Conservation (phyloP, 1,140 invertebrate genomes). For the Apis mellifera region DNA sequence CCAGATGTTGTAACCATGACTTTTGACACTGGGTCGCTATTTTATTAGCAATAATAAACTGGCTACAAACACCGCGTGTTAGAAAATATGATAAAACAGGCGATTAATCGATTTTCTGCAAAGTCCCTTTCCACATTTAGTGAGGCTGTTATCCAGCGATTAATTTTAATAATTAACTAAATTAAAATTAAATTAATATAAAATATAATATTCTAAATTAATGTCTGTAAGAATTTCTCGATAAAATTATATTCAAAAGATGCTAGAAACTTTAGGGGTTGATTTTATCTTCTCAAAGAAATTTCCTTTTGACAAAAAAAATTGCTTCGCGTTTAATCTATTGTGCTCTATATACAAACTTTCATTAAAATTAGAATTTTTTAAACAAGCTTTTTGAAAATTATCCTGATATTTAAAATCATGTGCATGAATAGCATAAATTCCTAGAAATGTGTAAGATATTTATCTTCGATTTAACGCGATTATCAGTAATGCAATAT, state of each 20-base stretch:
- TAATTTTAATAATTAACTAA: no score
- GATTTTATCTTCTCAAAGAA: no score
- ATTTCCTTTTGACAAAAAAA: no score
- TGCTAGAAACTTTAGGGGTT: no score
- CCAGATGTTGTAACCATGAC: slow-evolving; percentile 1
- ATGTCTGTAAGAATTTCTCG: no score
- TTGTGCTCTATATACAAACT: no score
- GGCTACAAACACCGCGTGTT: neutral
- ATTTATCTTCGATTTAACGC: neutral
- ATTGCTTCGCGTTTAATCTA: no score
- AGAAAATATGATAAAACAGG: neutral
- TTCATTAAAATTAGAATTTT: no score
- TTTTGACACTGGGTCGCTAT: neutral
- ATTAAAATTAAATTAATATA: no score
- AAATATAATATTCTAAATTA: no score
- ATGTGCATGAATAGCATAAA: neutral
- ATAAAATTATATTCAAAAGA: no score
- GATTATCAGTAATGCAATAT: neutral
- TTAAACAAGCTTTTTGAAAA: no score
- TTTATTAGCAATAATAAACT: neutral
- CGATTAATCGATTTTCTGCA: neutral
- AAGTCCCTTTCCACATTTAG: neutral
- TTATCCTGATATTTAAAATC: neutral
- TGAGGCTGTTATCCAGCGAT: neutral
- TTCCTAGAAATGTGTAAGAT: neutral